These are phyloP conservation scores for Rousettus leschenaultii DNA, from an alignment of 2,113 vertebrate species.

Conservation along the genomic window DNA sequence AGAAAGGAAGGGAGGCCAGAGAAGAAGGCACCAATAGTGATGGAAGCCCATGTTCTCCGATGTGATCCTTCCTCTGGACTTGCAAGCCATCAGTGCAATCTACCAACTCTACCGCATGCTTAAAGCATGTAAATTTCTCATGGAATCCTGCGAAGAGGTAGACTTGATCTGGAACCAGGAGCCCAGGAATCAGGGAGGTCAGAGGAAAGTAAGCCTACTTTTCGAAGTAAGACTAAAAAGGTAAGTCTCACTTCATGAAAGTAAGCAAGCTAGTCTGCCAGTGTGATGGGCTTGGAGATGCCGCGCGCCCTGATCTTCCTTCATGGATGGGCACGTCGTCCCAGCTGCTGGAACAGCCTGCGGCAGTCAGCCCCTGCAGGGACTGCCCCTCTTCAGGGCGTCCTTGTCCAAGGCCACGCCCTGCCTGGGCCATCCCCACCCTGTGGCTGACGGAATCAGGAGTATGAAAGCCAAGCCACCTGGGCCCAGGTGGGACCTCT, in stretches of 20 bases:
- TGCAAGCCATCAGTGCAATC: not conserved
- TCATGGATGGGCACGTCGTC: not conserved
- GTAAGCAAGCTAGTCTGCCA: not conserved
- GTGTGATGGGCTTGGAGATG: too few relatives aligned
- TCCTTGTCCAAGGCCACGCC: not conserved
- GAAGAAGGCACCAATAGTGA: accelerated
- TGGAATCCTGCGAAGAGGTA: not conserved
- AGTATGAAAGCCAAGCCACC: not conserved
- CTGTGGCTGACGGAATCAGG: too few relatives aligned
- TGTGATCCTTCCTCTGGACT: not conserved
- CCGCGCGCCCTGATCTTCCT: too few relatives aligned
- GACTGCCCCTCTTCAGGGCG: not conserved
- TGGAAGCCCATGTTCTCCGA: not conserved
- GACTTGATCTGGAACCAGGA: not conserved
- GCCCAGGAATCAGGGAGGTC: not conserved
- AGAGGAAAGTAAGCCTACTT: not conserved
- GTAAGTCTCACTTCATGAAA: not conserved
- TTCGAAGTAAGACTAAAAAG: not conserved
- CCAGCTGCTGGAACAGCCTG: too few relatives aligned
- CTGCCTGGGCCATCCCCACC: too few relatives aligned
- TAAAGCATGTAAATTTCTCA: not conserved
- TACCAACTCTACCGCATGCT: accelerated
- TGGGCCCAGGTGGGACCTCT: too few relatives aligned
- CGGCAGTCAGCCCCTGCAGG: not conserved
- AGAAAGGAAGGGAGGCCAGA: not conserved